A percentile compares a stretch with the other conserved stretches of the same genome.
These are phyloP conservation scores for Gallinago paraguaiae DNA, from an alignment of 2,113 vertebrate species.

Conservation along the genomic window DNA sequence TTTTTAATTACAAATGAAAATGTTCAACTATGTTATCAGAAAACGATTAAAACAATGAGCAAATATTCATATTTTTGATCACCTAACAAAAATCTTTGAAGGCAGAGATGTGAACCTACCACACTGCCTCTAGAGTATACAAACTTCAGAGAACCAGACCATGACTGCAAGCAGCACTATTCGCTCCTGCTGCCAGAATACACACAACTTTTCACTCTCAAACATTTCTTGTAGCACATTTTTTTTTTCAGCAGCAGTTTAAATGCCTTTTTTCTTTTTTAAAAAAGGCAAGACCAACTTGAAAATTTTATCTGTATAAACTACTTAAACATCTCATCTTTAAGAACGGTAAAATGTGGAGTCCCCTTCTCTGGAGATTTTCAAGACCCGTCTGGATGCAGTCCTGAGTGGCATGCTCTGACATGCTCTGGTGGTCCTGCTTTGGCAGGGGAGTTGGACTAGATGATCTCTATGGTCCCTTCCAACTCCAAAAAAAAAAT, in stretches of 20 bases:
- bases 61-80: background rate
- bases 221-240: background rate
- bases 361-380: too few relatives aligned
- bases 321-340: background rate
- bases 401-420: too few relatives aligned
- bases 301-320: background rate
- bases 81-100: background rate
- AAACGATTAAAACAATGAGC: background rate
- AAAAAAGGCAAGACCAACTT: background rate
- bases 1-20: background rate
- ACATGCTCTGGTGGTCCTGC: too few relatives aligned
- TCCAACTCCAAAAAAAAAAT: too few relatives aligned
- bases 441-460: too few relatives aligned
- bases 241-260: background rate
- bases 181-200: background rate
- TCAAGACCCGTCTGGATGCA: too few relatives aligned
- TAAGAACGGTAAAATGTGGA: background rate
- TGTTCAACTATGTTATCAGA: background rate
- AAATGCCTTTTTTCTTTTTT: background rate
- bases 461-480: too few relatives aligned
- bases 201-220: background rate
- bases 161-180: background rate
- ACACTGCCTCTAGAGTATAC: rapidly evolving
- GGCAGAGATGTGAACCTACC: background rate
- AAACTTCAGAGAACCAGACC: background rate